Base-by-base conservation (phyloP, 2,888 invertebrate species). In the Dysmachus trigonus region DNA sequence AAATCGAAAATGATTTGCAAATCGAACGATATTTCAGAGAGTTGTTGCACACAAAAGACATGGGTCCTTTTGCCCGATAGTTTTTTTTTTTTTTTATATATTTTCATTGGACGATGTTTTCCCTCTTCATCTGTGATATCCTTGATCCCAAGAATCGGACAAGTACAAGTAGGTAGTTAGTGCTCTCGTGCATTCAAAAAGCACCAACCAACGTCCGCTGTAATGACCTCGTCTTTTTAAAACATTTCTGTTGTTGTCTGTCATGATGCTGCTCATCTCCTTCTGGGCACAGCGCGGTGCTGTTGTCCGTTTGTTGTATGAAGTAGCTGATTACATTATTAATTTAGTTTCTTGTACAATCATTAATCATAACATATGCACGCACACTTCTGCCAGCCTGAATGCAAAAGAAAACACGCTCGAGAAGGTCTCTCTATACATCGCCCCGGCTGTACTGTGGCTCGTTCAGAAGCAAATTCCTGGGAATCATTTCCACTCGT, bases 331-430 rank as follows among this genome's bases (percentile, higher is more conserved):
- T 89, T 89, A 89, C 89, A 89, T 89, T 89, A 89, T 89, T 91
- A 91, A 91, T 91, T 91, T 91, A 91, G 90, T 90, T 91, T 90
- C 91, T 90, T 90, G 91, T 91, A 90, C 90, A 90, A 90, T 90
- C 91, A 91, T 91, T 90, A 91, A 91, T 91, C 91, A 91, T 90
- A 90, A 91, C 91, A 91, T 90, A 90, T 76, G 85, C 85, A 85
- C 74, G 74, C 85, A 85, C 41, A 85, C 85, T 85, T 33, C 31
- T 13, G 73, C 51, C 13, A 22, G 30, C 51, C 41, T 30, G 72
- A 83, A 72, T 47, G 71, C 74, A 47, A 47, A 51, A 85, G 71
- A 72, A 51, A 73, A 79, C 82, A 85, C 53, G 86, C 86, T 51
- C 33, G 47, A 83, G 31, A 38, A 35, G 79, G 71, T 31, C 31